phyloP scores from a whole-genome alignment of 2,888 invertebrate species.

The Tetranychus truncatus region DNA sequence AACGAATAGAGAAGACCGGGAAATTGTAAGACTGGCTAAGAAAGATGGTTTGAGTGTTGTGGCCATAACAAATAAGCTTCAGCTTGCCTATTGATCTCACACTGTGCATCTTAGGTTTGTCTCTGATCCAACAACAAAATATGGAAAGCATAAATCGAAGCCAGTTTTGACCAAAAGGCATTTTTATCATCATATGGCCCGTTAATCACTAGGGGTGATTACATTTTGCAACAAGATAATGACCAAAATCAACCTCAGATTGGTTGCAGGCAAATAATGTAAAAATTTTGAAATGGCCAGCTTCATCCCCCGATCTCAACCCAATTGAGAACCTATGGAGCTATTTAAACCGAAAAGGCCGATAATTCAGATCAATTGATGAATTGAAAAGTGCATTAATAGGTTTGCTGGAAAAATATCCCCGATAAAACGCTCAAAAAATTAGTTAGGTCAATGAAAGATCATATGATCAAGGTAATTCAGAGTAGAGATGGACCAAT shows the following conservation, averaged over 20 bases:
- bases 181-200: background rate
- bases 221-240: slow-evolving; percentile 11
- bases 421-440: background rate
- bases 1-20: too few species aligned
- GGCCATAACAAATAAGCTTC: too few species aligned
- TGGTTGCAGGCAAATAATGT: too few species aligned
- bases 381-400: background rate
- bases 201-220: background rate
- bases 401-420: background rate
- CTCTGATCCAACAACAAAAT: too few species aligned
- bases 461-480: background rate
- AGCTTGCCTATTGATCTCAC: too few species aligned
- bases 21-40: too few species aligned
- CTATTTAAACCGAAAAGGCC: background rate
- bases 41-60: too few species aligned
- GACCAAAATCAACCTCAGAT: background rate
- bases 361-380: background rate
- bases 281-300: slow-evolving; percentile 12
- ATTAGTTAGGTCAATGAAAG: slow-evolving; percentile 9
- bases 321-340: slow-evolving; percentile 14
- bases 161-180: too few species aligned
- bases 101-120: too few species aligned
- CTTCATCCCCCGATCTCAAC: background rate
- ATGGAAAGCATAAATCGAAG: too few species aligned
- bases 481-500: background rate